phyloP scores from a whole-genome alignment of 2,113 vertebrate genomes.

The Anser cygnoides region DNA sequence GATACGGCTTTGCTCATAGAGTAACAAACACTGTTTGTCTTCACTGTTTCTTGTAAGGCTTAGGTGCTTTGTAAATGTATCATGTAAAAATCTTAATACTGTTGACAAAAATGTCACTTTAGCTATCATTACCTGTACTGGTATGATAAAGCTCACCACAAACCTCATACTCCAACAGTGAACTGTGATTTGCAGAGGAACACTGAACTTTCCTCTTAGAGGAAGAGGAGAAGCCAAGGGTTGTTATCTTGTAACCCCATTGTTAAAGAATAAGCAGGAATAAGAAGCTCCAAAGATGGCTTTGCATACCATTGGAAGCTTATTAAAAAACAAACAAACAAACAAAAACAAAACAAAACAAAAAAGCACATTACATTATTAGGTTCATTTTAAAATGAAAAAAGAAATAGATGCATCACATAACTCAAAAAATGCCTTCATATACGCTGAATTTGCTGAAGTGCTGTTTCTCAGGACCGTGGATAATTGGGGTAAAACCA shows the following conservation, averaged over 20 bases:
- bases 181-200: background rate
- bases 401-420: background rate
- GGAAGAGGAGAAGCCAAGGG: background rate
- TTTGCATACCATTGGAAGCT: background rate
- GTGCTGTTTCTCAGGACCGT: background rate
- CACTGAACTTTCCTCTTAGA: background rate
- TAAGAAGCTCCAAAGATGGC: background rate
- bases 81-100: background rate
- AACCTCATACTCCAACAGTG: background rate
- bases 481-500: background rate
- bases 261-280: background rate
- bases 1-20: background rate
- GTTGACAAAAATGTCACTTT: background rate
- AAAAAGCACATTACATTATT: background rate
- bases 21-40: background rate
- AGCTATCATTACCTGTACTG: background rate
- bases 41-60: background rate
- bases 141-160: background rate
- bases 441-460: background rate
- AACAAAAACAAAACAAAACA: background rate
- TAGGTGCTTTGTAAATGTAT: background rate
- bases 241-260: background rate
- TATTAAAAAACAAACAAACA: background rate
- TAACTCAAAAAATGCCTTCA: background rate
- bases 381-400: background rate